Evolutionary conservation across 1,140 invertebrate genomes (phyloP).

Genomic region (Zelostemma sp.): DNA sequence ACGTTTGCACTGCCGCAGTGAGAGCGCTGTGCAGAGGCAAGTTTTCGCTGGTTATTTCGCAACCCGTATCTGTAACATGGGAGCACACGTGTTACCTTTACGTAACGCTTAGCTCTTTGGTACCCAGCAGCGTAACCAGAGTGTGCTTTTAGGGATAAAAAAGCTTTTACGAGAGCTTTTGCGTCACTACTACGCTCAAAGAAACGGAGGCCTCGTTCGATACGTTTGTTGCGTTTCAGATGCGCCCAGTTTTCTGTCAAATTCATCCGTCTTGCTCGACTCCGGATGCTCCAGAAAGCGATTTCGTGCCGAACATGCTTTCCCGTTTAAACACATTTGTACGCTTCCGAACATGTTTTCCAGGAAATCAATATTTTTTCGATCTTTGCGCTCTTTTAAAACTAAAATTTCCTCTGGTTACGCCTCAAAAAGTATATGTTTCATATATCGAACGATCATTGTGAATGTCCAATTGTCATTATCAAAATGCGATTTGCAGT

Average conservation of each 20-base stretch:
- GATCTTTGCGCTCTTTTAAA: too few species aligned
- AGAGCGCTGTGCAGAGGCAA: constrained; percentile 62
- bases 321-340: background rate
- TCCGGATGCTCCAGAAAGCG: background rate
- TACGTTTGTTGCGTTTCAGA: constrained; percentile 16
- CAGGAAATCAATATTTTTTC: too few species aligned
- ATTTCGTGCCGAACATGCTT: background rate
- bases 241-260: background rate
- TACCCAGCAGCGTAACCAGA: constrained; percentile 45
- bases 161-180: constrained; percentile 32
- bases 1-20: constrained; percentile 62
- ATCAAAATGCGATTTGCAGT: constrained; percentile 28
- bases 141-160: constrained; percentile 28
- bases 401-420: constrained; percentile 37
- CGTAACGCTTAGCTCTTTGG: constrained; percentile 13
- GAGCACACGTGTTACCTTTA: constrained; percentile 36
- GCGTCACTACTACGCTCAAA: constrained; percentile 16
- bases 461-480: constrained; percentile 33
- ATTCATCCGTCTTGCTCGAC: background rate
- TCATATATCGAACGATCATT: constrained; percentile 3
- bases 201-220: constrained; percentile 9
- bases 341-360: too few species aligned
- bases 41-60: constrained; percentile 59
- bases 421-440: constrained; percentile 30
- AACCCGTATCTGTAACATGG: constrained; percentile 59